These are phyloP conservation scores for Meiosimyza decipiens DNA, from an alignment of 2,888 invertebrate genomes.

Conservation along the genomic window DNA sequence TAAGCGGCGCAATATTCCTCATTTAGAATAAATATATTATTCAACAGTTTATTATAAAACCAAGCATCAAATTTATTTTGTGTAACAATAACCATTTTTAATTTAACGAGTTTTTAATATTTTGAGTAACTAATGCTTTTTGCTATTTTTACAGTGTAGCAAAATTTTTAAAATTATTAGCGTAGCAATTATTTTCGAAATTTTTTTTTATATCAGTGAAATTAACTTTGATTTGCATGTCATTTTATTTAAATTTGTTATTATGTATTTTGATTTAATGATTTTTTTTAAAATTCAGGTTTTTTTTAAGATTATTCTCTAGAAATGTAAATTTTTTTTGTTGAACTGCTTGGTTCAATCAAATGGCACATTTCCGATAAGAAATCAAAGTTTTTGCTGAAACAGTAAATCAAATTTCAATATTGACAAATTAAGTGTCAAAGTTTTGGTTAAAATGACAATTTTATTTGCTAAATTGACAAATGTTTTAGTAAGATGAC, in stretches of 20 bases:
- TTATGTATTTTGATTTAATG: constrained; percentile 20
- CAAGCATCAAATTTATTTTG: too few relatives aligned
- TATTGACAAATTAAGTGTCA: background rate
- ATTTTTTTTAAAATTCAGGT: background rate
- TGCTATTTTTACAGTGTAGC: too few relatives aligned
- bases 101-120: too few relatives aligned
- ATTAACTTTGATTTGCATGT: constrained; percentile 32
- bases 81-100: too few relatives aligned
- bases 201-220: background rate
- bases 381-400: background rate
- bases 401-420: background rate
- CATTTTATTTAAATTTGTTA: constrained; percentile 27
- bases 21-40: too few relatives aligned
- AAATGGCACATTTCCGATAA: background rate
- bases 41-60: too few relatives aligned
- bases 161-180: too few relatives aligned
- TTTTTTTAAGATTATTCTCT: constrained; percentile 7
- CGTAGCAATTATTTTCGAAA: too few relatives aligned
- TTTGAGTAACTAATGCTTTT: too few relatives aligned
- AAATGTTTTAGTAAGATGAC: too few relatives aligned
- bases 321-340: constrained; percentile 24
- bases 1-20: too few relatives aligned
- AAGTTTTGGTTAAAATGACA: constrained; percentile 1
- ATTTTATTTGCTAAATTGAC: too few relatives aligned
- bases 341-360: background rate